phyloP scores from a whole-genome alignment of 2,113 vertebrate species.

The Pelmatolapia mariae region DNA sequence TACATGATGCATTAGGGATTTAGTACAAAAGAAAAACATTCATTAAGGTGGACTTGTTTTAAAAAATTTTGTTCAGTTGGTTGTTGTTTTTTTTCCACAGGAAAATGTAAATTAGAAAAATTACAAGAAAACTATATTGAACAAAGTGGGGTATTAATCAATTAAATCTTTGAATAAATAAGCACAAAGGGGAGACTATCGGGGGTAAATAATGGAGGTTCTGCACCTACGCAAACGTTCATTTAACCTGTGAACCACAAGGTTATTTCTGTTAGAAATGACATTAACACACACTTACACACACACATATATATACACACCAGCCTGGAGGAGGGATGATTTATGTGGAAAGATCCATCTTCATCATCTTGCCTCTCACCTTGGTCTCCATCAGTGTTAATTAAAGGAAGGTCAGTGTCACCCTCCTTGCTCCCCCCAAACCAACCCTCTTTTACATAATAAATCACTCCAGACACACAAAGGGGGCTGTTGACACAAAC shows the following conservation, averaged over 20 bases:
- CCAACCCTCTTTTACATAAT: conserved; percentile 96
- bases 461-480: conserved; percentile 87
- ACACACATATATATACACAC: conserved; percentile 19
- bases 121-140: conserved; percentile 27
- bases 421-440: conserved; percentile 68
- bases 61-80: background rate
- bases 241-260: conserved; percentile 87
- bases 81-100: background rate
- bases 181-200: conserved; percentile 47
- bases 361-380: conserved; percentile 92
- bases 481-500: conserved; percentile 80
- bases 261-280: conserved; percentile 86
- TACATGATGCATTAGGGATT: conserved; percentile 14
- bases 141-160: conserved; percentile 49
- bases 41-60: conserved; percentile 32
- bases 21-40: background rate
- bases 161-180: conserved; percentile 60
- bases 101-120: conserved; percentile 46
- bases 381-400: conserved; percentile 99
- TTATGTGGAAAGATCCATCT: conserved; percentile 86
- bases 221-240: conserved; percentile 63
- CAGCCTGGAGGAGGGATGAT: conserved; percentile 78
- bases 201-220: conserved; percentile 66
- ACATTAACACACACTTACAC: conserved; percentile 55
- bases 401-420: conserved; percentile 99